Evolutionary conservation across 2,113 vertebrate species (phyloP), one percentile per base, ranked within the genome.

Genomic region (Stigmatopora argus): DNA sequence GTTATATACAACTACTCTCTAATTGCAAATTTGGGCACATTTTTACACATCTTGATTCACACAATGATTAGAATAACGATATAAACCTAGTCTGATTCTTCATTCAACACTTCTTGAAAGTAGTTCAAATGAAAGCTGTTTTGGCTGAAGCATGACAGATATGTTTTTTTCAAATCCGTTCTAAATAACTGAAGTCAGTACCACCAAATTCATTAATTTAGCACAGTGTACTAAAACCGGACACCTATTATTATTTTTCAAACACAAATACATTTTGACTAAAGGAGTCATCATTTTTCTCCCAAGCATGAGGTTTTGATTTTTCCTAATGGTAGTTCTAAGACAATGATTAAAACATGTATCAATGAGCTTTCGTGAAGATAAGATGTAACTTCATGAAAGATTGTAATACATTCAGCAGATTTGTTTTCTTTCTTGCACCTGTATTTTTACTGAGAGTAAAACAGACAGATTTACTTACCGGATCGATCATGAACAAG

Each of bases 401-500:
- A 56, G 26, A 56, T 31, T 56, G 26, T 14, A 7, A 31, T 31
- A 8, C 26, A 17, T 14, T 14, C 15, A 26, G 14, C 15, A 56
- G 53, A 13, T 15, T 7, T 14, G 7, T 56, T 4, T 4, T 13
- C 23, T 31, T 26, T 17, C 12, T 56, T 31, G 53, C 53, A 9
- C 26, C 17, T 34, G 26, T 35, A 49, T 10, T 62, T 46, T 44
- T 46, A 41, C 9, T 44, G 18, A 45, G 5, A 12, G 10, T 1
- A 4, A 14, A 7, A 51, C 35, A 60, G 18, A 51, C 3, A 51
- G 13, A 46, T 12, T 63, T 76, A 90, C 91, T 19, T 84, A 96
- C 94, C 85, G 80, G 69, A 67, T 88, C 92, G 68, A 91, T 76
- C 64, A 92, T 78, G 77, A 94, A 94, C 66, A 94, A 75, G 59